phyloP scores from a whole-genome alignment of 2,888 invertebrate genomes.

The Acanthosepion lycidas region DNA sequence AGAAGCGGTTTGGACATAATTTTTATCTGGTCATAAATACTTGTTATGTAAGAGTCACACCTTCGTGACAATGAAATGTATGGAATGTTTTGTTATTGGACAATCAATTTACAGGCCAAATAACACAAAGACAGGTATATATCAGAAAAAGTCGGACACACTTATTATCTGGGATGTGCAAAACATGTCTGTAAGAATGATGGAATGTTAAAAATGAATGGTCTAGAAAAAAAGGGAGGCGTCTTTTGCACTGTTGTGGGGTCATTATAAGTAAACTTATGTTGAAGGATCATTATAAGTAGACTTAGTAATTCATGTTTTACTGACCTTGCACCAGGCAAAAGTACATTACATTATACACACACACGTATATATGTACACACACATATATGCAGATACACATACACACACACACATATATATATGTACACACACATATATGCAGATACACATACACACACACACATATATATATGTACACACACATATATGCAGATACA shows the following conservation, averaged over 20 bases:
- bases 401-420: no score
- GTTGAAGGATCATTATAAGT: no score
- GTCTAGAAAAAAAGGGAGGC: not conserved
- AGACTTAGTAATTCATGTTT: no score
- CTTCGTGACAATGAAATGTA: not conserved
- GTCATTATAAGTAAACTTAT: no score
- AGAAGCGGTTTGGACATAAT: not conserved
- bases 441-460: no score
- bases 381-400: no score
- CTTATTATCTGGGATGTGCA: not conserved
- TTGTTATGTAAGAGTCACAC: slow-evolving; percentile 21
- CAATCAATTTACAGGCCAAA: not conserved
- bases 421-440: no score
- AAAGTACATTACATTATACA: no score
- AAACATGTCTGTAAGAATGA: not conserved
- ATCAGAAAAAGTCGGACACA: not conserved
- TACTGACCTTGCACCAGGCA: no score
- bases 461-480: no score
- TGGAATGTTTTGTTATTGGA: not conserved
- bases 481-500: no score
- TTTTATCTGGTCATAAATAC: not conserved
- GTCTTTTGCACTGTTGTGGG: not conserved
- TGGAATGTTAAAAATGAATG: not conserved
- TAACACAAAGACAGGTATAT: not conserved
- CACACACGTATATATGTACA: no score